Evolutionary conservation across 2,797 vertebrate species (phyloP), one percentile per base, ranked within the genome.

Genomic region (Microcaecilia unicolor): DNA sequence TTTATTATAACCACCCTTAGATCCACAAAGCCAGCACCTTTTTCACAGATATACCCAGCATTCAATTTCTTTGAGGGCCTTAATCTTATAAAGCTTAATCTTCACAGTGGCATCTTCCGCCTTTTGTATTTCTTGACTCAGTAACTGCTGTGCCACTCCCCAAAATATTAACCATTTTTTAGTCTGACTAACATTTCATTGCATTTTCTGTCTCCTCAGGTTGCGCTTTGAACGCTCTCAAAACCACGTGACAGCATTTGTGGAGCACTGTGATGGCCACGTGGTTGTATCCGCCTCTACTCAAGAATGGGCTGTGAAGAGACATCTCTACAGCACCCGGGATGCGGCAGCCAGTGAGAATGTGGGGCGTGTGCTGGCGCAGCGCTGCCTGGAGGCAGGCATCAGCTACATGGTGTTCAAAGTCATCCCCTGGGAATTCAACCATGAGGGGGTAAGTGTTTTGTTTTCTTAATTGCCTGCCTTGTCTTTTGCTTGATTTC

Each of bases 241-340:
- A 55, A 76, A 83, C 26, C 84, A 95, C 0, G 41, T 89, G 16
- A 87, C 84, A 3, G 93, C 89, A 0, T 48, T 84, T 0, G 88
- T 97, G 3, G 90, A 91, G 45, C 77, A 86, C 19, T 18, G 6
- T 3, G 72, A 29, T 0, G 74, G 77, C 34, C 83, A 80, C 6
- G 64, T 92, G 1, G 88, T 97, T 34, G 55, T 98, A 6, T 85
- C 85, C 3, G 94, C 91, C 26, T 93, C 93, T 1, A 99, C 92
- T 5, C 81, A 58, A 9, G 96, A 99, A 51, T 99, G 95, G 95
- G 88, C 89, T 2, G 28, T 99, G 56, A 97, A 91, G 44, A 84
- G 56, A 50, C 78, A 93, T 55, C 76, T 99, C 10, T 52, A 73
- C 10, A 87, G 84, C 27, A 92, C 90, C 2, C 65, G 15, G 18